These are phyloP conservation scores for Prunella fulvescens DNA, from an alignment of 2,113 vertebrate species.

Conservation along the genomic window DNA sequence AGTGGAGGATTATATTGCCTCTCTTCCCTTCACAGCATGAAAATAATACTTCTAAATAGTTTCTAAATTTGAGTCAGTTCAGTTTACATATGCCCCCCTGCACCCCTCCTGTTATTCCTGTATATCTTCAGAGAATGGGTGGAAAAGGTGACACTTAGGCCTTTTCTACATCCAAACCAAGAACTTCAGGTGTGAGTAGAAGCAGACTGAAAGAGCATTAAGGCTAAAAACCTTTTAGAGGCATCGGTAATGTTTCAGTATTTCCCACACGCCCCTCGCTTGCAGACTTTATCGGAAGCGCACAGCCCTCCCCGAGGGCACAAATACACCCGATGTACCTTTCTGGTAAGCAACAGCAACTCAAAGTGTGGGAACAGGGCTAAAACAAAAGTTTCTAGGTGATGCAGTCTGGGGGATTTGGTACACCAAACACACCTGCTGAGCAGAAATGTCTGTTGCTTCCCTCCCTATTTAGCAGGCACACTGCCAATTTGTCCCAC, in stretches of 20 bases:
- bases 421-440: neutral
- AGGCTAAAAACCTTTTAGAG: conserved; percentile 34
- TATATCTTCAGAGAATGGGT: neutral
- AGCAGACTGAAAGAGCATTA: neutral
- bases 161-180: neutral
- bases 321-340: neutral
- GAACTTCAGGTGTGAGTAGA: neutral
- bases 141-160: neutral
- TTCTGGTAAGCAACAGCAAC: neutral
- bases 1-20: neutral
- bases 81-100: neutral
- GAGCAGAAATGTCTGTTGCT: neutral
- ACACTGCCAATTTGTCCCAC: neutral
- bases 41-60: neutral
- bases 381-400: neutral
- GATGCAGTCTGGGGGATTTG: neutral
- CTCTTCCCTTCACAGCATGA: neutral
- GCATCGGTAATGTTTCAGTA: neutral
- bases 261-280: neutral
- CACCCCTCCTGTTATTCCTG: neutral
- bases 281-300: neutral
- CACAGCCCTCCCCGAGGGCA: neutral
- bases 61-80: neutral
- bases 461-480: neutral
- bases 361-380: neutral